A percentile compares a stretch with the other conserved stretches of the same genome.
phyloP scores from a whole-genome alignment of 2,888 invertebrate genomes.

The Coleophora flavipennella region DNA sequence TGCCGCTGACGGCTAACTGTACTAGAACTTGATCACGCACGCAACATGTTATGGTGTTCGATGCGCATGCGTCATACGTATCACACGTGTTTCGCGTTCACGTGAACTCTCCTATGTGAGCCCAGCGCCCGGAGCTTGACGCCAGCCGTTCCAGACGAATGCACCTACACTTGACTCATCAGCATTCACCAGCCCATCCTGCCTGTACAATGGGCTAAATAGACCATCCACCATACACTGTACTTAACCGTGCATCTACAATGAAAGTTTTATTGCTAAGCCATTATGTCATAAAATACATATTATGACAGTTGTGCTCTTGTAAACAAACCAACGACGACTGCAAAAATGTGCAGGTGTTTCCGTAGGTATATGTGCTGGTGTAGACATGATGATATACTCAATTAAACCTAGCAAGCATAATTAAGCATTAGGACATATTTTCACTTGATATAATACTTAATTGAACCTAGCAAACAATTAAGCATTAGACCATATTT shows the following conservation, averaged over 20 bases:
- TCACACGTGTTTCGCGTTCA: conserved; percentile 50
- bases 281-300: conserved; percentile 8
- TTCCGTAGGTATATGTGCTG: conserved; percentile 2
- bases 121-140: background rate
- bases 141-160: conserved; percentile 54
- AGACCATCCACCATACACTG: conserved; percentile 32
- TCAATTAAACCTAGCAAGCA: too few species aligned
- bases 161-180: conserved; percentile 65
- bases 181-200: conserved; percentile 39
- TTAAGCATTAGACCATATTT: too few species aligned
- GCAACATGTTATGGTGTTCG: conserved; percentile 37
- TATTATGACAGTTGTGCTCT: background rate
- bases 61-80: conserved; percentile 11
- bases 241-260: background rate
- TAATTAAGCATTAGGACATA: too few species aligned
- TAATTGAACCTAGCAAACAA: too few species aligned
- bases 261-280: background rate
- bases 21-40: conserved; percentile 17
- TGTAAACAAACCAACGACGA: background rate
- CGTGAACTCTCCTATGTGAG: conserved; percentile 58
- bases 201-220: conserved; percentile 48
- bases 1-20: conserved; percentile 13
- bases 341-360: conserved; percentile 9
- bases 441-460: too few species aligned
- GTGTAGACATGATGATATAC: too few species aligned